Percentiles rank a stretch among this genome's conserved stretches.
Evolutionary conservation across 2,797 vertebrate genomes (phyloP).

Genomic region (Chelonia mydas): DNA sequence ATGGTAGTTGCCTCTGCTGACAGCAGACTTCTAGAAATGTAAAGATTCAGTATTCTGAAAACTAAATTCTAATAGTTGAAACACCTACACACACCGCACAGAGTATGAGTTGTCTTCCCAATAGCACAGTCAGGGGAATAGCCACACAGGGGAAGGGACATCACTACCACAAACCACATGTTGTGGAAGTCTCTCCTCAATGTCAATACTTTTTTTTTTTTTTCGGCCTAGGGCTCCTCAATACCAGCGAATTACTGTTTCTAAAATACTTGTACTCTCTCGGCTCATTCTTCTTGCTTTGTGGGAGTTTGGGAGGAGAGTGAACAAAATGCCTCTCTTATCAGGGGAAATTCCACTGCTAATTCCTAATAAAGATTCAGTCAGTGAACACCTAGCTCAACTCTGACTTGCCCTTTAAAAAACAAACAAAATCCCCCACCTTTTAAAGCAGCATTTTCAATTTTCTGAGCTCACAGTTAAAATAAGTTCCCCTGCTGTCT

Average conservation of each 20-base stretch:
- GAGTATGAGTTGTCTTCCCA: background rate
- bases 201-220: background rate
- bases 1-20: background rate
- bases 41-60: constrained; percentile 5
- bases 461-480: constrained; percentile 42
- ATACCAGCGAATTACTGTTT: background rate
- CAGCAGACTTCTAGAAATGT: background rate
- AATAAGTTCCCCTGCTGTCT: constrained; percentile 51
- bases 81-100: background rate
- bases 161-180: background rate
- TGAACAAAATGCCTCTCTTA: background rate
- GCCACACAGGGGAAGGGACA: background rate
- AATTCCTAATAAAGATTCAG: constrained; percentile 20
- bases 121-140: background rate
- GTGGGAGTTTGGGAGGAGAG: background rate
- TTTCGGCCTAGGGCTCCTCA: background rate
- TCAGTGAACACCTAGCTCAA: constrained; percentile 4
- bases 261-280: background rate
- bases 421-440: background rate
- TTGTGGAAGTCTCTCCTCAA: background rate
- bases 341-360: background rate
- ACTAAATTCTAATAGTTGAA: background rate
- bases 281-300: background rate
- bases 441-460: background rate
- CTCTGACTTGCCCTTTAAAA: constrained; percentile 23